These are phyloP conservation scores for Patiria pectinifera DNA, from an alignment of 53 echinoderm and acorn worm genomes.

Conservation along the genomic window DNA sequence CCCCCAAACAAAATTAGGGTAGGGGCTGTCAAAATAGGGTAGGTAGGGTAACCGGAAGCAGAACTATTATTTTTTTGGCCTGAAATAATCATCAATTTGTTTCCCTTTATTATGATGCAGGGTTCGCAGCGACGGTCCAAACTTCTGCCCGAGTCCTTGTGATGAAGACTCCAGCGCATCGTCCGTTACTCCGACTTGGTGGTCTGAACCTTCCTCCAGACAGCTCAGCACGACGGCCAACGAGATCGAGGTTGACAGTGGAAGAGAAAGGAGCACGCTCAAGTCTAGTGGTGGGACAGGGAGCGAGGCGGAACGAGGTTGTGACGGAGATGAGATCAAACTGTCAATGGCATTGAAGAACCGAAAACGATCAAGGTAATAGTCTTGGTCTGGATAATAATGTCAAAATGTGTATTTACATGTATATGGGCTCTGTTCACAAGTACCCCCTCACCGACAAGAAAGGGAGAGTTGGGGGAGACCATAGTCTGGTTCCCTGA, in stretches of 20 bases:
- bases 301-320: not conserved
- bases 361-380: constrained; percentile 23
- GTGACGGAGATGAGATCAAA: not conserved
- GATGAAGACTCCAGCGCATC: not conserved
- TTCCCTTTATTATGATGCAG: not conserved
- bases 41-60: too few relatives aligned
- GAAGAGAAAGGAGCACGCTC: not conserved
- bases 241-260: constrained; percentile 8
- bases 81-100: too few relatives aligned
- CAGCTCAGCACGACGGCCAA: constrained; percentile 24
- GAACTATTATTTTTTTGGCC: not conserved
- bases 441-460: too few relatives aligned
- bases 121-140: not conserved
- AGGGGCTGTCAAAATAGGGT: too few relatives aligned
- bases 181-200: constrained; percentile 32
- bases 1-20: too few relatives aligned
- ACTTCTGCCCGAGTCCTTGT: not conserved
- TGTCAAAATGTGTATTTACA: too few relatives aligned
- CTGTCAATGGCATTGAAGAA: not conserved
- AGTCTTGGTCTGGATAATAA: too few relatives aligned
- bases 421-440: too few relatives aligned
- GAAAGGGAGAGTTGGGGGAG: too few relatives aligned
- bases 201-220: constrained; percentile 31
- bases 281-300: not conserved
- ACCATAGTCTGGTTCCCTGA: too few relatives aligned